phyloP scores from a whole-genome alignment of 1,140 invertebrate species.

The Drosophila carrolli region DNA sequence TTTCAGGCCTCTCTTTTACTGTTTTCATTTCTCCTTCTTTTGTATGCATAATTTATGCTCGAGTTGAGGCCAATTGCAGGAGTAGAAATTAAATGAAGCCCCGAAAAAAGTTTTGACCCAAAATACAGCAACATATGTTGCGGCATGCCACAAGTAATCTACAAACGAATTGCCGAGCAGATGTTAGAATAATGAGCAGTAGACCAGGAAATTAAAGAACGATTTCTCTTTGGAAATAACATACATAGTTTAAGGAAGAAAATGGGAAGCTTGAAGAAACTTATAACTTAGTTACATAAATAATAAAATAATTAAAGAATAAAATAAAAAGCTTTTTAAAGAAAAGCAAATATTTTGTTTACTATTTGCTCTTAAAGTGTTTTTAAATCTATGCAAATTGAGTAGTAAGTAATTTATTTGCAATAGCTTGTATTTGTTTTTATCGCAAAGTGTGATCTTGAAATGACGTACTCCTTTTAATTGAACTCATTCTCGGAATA shows the following conservation, averaged over 20 bases:
- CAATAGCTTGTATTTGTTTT: neutral
- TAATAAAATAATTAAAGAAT: too few relatives aligned
- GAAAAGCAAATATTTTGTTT: too few relatives aligned
- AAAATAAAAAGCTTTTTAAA: too few relatives aligned
- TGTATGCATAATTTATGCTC: constrained; percentile 66
- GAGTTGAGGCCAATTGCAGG: constrained; percentile 51
- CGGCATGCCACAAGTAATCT: constrained; percentile 25
- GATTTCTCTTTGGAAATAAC: neutral
- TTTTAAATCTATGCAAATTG: neutral
- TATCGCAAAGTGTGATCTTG: neutral
- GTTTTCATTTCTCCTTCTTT: constrained; percentile 23
- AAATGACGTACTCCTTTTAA: neutral
- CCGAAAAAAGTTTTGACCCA: constrained; percentile 23
- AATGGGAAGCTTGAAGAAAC: too few relatives aligned
- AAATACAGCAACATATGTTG: constrained; percentile 36
- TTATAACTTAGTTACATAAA: too few relatives aligned
- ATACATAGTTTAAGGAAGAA: too few relatives aligned
- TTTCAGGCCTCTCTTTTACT: constrained; percentile 9
- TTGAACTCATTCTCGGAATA: constrained; percentile 1
- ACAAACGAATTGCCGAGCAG: neutral
- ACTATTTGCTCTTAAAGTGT: too few relatives aligned
- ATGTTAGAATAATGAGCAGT: constrained; percentile 11
- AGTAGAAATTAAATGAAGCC: constrained; percentile 30
- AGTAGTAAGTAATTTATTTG: neutral
- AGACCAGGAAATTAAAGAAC: neutral